Evolutionary conservation across 2,113 vertebrate genomes (phyloP), one percentile per base, ranked within the genome.

Genomic region (Myiopsitta monachus): DNA sequence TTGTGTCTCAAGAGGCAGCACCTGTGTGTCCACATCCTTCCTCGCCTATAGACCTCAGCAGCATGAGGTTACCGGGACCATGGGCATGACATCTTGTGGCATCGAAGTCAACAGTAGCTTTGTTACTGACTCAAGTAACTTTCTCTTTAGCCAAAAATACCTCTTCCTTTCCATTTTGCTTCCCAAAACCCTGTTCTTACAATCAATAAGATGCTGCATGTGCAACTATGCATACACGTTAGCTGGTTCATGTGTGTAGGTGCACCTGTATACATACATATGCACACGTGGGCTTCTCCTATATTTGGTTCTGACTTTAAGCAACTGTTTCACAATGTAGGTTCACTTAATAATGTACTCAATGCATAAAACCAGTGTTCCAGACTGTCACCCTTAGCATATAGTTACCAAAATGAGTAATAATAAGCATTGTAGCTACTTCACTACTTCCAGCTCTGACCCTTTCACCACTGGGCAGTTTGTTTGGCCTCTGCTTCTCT

Each of bases 401-500:
- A 9, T 38, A 31, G 63, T 70, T 86, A 59, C 27, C 33, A 14
- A 91, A 90, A 59, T 46, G 54, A 38, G 90, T 70, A 67, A 59
- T 52, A 85, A 30, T 46, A 43, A 63, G 11, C 18, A 18, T 68
- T 80, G 61, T 80, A 76, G 74, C 49, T 7, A 6, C n/a, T 86
- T 80, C 0, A 46, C 36, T 83, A 7, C 33, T 62, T 86, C 63
- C 43, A 64, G 11, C 27, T 92, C 61, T 85, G 63, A 83, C 61
- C 43, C 69, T 83, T 0, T 66, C 92, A 51, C 41, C 41, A 64
- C 73, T 90, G 90, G 83, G 86, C 0, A 1, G 73, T 92, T 96
- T 83, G 74, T 94, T 93, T 92, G 90, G 85, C 95, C 76, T 92
- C 73, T 76, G 69, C 73, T 93, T 87, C 16, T 15, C 33, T 62